Evolutionary conservation across 2,888 invertebrate genomes (phyloP), one percentile per base, ranked within the genome.

Genomic region (Himalopsyche kuldschensis): DNA sequence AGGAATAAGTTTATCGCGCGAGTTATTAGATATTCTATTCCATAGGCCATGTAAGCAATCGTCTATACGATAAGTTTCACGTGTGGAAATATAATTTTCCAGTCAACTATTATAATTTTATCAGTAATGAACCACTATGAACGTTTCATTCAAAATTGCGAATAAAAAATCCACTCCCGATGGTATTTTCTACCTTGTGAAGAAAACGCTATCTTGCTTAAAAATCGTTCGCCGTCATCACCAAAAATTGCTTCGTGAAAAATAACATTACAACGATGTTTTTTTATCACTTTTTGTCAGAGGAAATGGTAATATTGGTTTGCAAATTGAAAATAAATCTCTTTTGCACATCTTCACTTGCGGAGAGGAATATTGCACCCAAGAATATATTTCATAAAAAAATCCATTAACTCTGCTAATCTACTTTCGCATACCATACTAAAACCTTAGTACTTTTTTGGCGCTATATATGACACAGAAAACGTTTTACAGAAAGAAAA

Each of bases 261-360:
- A 69, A 69, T 69, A 69, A 27, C 27, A 30, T 27, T 69, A 15
- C 27, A 15, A 30, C 20, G 27, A 15, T 27, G 27, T 27, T 69
- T 69, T 63, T 69, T 69, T 69, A 69, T 69, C 69, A 27, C 69
- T 27, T 15, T 15, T 30, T 27, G 24, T 69, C 27, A 69, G 69
- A 69, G 69, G 69, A 69, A 69, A 69, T 69, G 69, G 69, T 69
- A 69, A 69, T 69, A 69, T 69, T 27, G 69, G 69, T 69, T 69
- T 69, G 69, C 69, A 69, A 69, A 69, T 69, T 69, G 69, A 69
- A 69, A 69, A 69, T 69, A 69, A 69, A 69, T 69, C 69, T 69
- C 69, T 15, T 27, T 69, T 11, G 69, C 69, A 27, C 69, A 69
- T 69, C 69, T 69, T 69, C 27, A 69, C 69, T 27, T 4, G 69